Percentiles rank a stretch among this genome's conserved stretches.
phyloP scores from a whole-genome alignment of 1,140 invertebrate species.

The Cyclina sinensis region DNA sequence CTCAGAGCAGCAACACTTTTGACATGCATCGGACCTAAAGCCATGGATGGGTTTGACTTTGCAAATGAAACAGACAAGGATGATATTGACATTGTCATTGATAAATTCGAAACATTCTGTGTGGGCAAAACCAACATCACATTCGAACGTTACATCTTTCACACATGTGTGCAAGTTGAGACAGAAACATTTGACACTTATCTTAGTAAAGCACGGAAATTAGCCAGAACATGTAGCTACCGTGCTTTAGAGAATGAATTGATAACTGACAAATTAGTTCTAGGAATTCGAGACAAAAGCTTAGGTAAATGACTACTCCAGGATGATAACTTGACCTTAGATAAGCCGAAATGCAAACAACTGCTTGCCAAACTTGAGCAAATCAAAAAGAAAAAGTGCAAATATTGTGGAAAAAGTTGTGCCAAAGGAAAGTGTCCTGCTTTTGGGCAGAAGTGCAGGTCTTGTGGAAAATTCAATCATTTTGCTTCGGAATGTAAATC shows the following conservation, averaged over 20 bases:
- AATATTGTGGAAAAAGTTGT: conserved; percentile 38
- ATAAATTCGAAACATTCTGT: conserved; percentile 64
- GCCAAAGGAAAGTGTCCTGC: too few species aligned
- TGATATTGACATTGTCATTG: conserved; percentile 46
- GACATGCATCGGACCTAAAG: conserved; percentile 11
- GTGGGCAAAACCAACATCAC: conserved; percentile 61
- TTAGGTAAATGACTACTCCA: background rate
- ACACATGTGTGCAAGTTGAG: background rate
- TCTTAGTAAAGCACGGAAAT: conserved; percentile 13
- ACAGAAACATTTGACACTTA: conserved; percentile 35
- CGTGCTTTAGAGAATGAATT: too few species aligned
- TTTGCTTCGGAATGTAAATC: too few species aligned
- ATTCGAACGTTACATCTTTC: too few species aligned
- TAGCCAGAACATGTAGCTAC: too few species aligned
- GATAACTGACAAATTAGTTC: too few species aligned
- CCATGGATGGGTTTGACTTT: conserved; percentile 57
- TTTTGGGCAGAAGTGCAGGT: too few species aligned
- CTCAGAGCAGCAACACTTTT: too few species aligned
- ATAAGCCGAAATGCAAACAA: background rate
- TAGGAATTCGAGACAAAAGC: too few species aligned
- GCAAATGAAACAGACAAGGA: conserved; percentile 14
- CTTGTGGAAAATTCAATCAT: too few species aligned
- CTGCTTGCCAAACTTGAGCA: background rate
- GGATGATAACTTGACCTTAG: conserved; percentile 8
- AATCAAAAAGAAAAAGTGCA: conserved; percentile 13